Evolutionary conservation across 1,140 invertebrate genomes (phyloP), one percentile per base, ranked within the genome.

Genomic region (Formica selysi): DNA sequence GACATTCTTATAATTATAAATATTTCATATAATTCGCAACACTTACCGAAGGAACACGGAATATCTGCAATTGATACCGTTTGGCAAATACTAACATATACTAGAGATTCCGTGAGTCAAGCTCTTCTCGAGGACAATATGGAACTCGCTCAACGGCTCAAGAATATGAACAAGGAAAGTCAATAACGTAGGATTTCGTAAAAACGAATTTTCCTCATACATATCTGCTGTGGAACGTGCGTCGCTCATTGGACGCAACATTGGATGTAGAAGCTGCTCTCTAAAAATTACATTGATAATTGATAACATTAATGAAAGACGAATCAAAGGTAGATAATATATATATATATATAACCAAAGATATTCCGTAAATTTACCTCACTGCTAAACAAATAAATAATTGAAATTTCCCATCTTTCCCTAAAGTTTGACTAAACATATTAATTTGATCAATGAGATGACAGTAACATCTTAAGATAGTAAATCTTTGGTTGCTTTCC

Each of bases 391-490:
- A 99, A 78, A 99, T 97, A 92, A 99, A 99, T 8, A 99, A 96
- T 93, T 99, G 99, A 94, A 99, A 99, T 95, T 99, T 99, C 41
- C 99, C 99, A 96, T 99, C 99, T 94, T 99, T 99, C 64, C 99
- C 99, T 13, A 99, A 95, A 16, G 97, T 97, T 83, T 97, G 97
- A 73, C 98, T 98, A 0, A 97, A 97, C 48, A 96, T 96, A 93
- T 97, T 97, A 65, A 99, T 98, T 95, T 98, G 97, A 93, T 98
- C 97, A 91, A 98, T 96, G 1, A 98, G 95, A 92, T 98, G 97
- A 91, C 97, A 97, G 94, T 97, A 98, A 90, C 97, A 97, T 61
- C 97, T 95, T 95, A 97, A 96, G 54, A 97, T 96, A 10, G 97
- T 96, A 44, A 97, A 96, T 84, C 97, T 96, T 92, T 96, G 95